phyloP scores from a whole-genome alignment of 2,888 invertebrate species.

The Apodemia duryi region DNA sequence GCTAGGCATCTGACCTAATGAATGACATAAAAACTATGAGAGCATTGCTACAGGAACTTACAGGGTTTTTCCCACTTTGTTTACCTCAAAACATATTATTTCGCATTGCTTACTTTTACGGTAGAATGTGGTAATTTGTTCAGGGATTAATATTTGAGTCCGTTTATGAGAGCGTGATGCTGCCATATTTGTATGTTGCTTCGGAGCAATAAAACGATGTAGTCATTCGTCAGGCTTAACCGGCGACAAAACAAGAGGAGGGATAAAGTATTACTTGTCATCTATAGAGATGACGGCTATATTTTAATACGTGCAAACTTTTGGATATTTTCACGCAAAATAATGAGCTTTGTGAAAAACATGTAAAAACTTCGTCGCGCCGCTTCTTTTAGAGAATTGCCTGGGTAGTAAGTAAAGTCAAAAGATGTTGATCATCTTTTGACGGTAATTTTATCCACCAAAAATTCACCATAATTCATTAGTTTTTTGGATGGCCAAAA shows the following conservation, averaged over 20 bases:
- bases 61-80: too few species aligned
- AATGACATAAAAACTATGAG: too few species aligned
- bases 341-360: constrained; percentile 6
- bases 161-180: constrained; percentile 68
- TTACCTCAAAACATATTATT: constrained; percentile 5
- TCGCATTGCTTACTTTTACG: constrained; percentile 6
- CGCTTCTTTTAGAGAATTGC: background rate
- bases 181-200: constrained; percentile 69
- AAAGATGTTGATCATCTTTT: too few species aligned
- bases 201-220: constrained; percentile 50
- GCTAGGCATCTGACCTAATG: too few species aligned
- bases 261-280: constrained; percentile 52
- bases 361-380: background rate
- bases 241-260: constrained; percentile 63
- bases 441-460: too few species aligned
- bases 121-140: constrained; percentile 59
- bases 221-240: constrained; percentile 73
- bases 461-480: too few species aligned
- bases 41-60: too few species aligned
- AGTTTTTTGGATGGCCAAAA: too few species aligned
- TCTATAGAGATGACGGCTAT: constrained; percentile 63
- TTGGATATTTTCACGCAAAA: constrained; percentile 13
- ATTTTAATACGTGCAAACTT: constrained; percentile 40
- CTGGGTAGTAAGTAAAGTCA: too few species aligned
- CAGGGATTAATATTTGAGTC: constrained; percentile 67